Evolutionary conservation across 2,113 vertebrate species (phyloP).

Genomic region (Xiphophorus couchianus): DNA sequence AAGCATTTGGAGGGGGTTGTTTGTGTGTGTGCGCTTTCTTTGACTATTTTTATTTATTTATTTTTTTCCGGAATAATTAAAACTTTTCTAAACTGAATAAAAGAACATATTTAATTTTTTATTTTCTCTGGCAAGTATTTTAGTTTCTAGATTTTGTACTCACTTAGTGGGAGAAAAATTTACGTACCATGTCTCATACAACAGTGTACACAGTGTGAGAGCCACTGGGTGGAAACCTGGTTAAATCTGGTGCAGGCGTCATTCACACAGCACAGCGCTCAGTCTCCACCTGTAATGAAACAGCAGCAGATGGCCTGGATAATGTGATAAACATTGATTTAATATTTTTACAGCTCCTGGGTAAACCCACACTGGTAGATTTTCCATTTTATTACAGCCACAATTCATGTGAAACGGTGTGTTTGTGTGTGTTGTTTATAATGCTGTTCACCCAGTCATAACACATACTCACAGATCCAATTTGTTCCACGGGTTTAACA

Average conservation of each 20-base stretch:
- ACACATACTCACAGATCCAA: conserved; percentile 4
- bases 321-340: conserved; percentile 19
- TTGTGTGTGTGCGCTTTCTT: neutral
- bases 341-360: conserved; percentile 8
- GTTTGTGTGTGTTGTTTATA: conserved; percentile 13
- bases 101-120: neutral
- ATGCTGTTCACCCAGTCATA: conserved; percentile 1
- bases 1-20: neutral
- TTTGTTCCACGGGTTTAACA: neutral
- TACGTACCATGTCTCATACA: neutral
- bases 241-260: neutral
- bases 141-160: neutral
- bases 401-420: conserved; percentile 8
- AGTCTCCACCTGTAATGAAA: conserved; percentile 12
- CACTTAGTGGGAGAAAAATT: neutral
- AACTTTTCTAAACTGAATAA: neutral
- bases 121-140: no score
- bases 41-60: neutral
- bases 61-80: neutral
- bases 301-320: conserved; percentile 29
- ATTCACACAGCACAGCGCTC: neutral
- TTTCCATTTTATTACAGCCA: conserved; percentile 13
- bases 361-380: conserved; percentile 2
- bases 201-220: neutral
- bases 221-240: conserved; percentile 4